Conservation (phyloP, 2,888 invertebrate species). For the Aradus depressus region DNA sequence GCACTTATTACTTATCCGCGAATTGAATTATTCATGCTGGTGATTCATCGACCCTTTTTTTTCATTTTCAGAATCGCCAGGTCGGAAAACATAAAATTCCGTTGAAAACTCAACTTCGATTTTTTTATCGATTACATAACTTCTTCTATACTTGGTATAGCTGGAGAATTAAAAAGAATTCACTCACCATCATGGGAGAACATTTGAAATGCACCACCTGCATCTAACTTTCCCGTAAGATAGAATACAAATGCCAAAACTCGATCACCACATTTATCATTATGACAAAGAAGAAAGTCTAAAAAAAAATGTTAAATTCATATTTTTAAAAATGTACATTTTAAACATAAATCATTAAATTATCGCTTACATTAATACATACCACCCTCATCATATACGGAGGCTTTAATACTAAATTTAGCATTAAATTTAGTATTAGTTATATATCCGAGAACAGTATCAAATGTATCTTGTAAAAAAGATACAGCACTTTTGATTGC, state of each 20-base stretch:
- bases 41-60: too few species aligned
- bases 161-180: neutral
- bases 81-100: too few species aligned
- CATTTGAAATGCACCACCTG: conserved; percentile 81
- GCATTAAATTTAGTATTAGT: conserved; percentile 34
- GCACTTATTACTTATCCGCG: too few species aligned
- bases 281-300: conserved; percentile 85
- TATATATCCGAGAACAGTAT: conserved; percentile 48
- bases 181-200: conserved; percentile 49
- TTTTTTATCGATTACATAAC: too few species aligned
- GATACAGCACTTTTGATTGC: conserved; percentile 52
- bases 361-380: too few species aligned
- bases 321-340: too few species aligned
- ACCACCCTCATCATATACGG: conserved; percentile 41
- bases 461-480: conserved; percentile 52
- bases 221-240: conserved; percentile 49
- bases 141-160: too few species aligned
- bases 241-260: conserved; percentile 88
- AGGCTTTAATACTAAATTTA: conserved; percentile 40
- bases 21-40: too few species aligned
- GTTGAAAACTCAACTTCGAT: too few species aligned
- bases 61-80: too few species aligned
- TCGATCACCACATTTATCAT: conserved; percentile 77
- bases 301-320: conserved; percentile 39
- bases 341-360: too few species aligned